A percentile compares a stretch with the other conserved stretches of the same genome.
phyloP scores from a whole-genome alignment of 2,797 vertebrate genomes.

The Falco peregrinus region DNA sequence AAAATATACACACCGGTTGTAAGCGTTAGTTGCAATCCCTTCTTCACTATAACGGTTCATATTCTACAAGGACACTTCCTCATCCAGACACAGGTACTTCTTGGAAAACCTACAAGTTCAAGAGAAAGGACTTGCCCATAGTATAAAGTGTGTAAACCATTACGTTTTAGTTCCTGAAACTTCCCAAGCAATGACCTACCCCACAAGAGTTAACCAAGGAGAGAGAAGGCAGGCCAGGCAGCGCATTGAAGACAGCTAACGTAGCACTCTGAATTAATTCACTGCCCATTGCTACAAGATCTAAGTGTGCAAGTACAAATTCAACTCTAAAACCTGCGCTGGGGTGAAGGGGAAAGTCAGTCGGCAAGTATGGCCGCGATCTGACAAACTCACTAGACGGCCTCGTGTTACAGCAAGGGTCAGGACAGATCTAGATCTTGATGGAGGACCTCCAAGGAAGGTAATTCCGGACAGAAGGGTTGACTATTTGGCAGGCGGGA shows the following conservation, averaged over 20 bases:
- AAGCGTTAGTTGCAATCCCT: constrained; percentile 79
- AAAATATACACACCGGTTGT: constrained; percentile 78
- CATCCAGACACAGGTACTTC: constrained; percentile 78
- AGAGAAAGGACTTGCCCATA: constrained; percentile 84
- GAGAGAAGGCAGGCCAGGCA: background rate
- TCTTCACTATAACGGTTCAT: constrained; percentile 79
- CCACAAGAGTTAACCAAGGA: background rate
- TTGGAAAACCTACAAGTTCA: constrained; percentile 81
- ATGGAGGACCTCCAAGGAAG: background rate
- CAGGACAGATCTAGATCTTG: background rate
- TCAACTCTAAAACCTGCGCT: background rate
- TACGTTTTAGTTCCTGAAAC: constrained; percentile 28
- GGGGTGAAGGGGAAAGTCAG: too few species aligned
- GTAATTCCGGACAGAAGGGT: rapidly evolving
- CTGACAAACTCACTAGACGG: too few species aligned
- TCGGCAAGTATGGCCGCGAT: rapidly evolving
- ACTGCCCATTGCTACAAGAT: rapidly evolving
- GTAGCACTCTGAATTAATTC: rapidly evolving
- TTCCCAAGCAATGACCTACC: constrained; percentile 41
- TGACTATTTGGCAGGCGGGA: background rate
- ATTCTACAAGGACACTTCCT: constrained; percentile 82
- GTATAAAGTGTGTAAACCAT: constrained; percentile 75
- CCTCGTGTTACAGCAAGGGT: background rate
- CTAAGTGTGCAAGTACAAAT: rapidly evolving
- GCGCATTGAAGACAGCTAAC: background rate